Conservation (phyloP, 2,113 vertebrate species). For the Passer domesticus region DNA sequence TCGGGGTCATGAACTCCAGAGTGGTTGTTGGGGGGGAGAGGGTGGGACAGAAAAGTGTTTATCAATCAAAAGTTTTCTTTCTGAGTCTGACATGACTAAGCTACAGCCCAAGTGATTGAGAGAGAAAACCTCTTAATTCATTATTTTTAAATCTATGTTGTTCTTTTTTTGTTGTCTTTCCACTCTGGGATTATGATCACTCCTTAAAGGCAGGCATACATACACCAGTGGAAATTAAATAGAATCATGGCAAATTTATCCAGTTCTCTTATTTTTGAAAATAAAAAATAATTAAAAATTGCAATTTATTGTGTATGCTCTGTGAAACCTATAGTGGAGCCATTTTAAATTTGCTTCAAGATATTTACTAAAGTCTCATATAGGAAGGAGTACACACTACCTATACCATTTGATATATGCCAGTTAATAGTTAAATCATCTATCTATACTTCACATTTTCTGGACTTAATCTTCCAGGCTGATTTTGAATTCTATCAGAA, state of each 20-base stretch:
- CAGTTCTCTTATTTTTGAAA: background rate
- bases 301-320: background rate
- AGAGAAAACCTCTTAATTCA: conserved; percentile 78
- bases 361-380: background rate
- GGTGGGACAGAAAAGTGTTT: conserved; percentile 65
- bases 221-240: background rate
- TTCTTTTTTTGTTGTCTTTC: background rate
- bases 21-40: conserved; percentile 12
- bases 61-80: conserved; percentile 75
- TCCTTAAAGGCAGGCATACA: background rate
- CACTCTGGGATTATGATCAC: background rate
- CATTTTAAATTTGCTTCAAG: background rate
- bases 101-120: conserved; percentile 76
- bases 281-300: too few species aligned
- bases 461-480: background rate
- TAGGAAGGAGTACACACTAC: background rate
- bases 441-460: background rate
- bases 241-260: background rate
- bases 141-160: conserved; percentile 40
- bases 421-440: background rate
- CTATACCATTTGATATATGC: background rate
- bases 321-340: background rate
- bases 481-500: background rate
- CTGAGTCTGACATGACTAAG: conserved; percentile 80
- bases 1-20: conserved; percentile 85